Conservation (phyloP, 2,888 invertebrate species). For the Seira musarum region DNA sequence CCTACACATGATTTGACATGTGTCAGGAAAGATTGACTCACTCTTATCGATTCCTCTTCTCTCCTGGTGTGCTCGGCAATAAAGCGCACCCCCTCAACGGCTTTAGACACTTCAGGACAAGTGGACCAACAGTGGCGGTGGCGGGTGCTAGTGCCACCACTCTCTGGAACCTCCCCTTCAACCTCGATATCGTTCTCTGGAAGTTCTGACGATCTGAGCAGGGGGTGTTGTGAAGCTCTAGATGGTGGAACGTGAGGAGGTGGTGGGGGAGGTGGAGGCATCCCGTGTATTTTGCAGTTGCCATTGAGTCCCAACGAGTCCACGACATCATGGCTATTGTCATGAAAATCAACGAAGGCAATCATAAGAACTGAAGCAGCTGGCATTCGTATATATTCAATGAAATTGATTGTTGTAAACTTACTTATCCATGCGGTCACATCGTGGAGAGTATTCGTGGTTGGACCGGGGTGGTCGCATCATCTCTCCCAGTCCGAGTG, state of each 20-base stretch:
- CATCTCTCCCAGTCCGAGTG: slow-evolving; percentile 68
- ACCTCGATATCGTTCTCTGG: slow-evolving; percentile 67
- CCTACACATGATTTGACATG: not conserved
- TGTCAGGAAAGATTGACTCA: slow-evolving; percentile 73
- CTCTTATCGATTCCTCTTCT: slow-evolving; percentile 92
- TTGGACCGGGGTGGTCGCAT: slow-evolving; percentile 65
- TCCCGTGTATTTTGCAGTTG: slow-evolving; percentile 72
- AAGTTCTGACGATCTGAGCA: slow-evolving; percentile 69
- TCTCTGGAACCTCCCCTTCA: slow-evolving; percentile 64
- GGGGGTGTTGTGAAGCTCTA: slow-evolving; percentile 68
- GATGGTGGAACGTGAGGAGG: slow-evolving; percentile 67
- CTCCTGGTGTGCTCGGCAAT: slow-evolving; percentile 94
- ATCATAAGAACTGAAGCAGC: not conserved
- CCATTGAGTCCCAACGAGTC: slow-evolving; percentile 70
- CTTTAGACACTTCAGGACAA: slow-evolving; percentile 93
- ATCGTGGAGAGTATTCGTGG: slow-evolving; percentile 69
- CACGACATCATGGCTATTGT: slow-evolving; percentile 64
- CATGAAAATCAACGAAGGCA: not conserved
- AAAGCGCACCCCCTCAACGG: slow-evolving; percentile 92
- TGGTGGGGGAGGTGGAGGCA: slow-evolving; percentile 72
- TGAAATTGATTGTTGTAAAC: not conserved
- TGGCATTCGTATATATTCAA: not conserved
- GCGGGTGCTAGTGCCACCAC: slow-evolving; percentile 27
- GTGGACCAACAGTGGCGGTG: slow-evolving; percentile 79
- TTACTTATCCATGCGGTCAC: slow-evolving; percentile 10